These are phyloP conservation scores for Pharmacophagus antenor DNA, from an alignment of 2,888 invertebrate genomes.

Conservation along the genomic window DNA sequence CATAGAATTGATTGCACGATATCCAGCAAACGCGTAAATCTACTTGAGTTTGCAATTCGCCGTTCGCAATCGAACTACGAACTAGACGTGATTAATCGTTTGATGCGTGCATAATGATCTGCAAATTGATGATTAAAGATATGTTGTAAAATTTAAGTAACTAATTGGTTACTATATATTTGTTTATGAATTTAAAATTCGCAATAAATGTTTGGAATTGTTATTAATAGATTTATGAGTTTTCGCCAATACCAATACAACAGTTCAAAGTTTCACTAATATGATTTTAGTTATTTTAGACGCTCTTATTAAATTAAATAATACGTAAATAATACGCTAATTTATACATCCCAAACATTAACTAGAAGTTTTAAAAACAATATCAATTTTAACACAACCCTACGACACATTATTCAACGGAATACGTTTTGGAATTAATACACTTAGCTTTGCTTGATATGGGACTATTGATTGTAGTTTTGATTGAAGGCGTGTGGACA, in stretches of 20 bases:
- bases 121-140: conserved; percentile 12
- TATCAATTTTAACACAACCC: too few species aligned
- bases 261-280: too few species aligned
- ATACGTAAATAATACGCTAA: too few species aligned
- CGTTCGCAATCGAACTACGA: neutral
- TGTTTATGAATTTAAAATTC: neutral
- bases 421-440: conserved; percentile 8
- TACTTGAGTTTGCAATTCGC: conserved; percentile 11
- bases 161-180: neutral
- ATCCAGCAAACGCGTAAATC: conserved; percentile 10
- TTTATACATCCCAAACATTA: too few species aligned
- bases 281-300: too few species aligned
- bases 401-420: neutral
- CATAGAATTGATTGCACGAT: conserved; percentile 10
- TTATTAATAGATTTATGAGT: neutral
- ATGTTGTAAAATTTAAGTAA: neutral
- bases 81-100: conserved; percentile 5
- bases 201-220: neutral
- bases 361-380: too few species aligned
- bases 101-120: conserved; percentile 10
- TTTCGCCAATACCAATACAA: too few species aligned
- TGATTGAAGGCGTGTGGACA: conserved; percentile 16
- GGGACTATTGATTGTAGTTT: conserved; percentile 6
- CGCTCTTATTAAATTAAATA: too few species aligned
- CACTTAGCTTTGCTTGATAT: conserved; percentile 13